Conservation (phyloP, 2,113 vertebrate species). For the Colius striatus region DNA sequence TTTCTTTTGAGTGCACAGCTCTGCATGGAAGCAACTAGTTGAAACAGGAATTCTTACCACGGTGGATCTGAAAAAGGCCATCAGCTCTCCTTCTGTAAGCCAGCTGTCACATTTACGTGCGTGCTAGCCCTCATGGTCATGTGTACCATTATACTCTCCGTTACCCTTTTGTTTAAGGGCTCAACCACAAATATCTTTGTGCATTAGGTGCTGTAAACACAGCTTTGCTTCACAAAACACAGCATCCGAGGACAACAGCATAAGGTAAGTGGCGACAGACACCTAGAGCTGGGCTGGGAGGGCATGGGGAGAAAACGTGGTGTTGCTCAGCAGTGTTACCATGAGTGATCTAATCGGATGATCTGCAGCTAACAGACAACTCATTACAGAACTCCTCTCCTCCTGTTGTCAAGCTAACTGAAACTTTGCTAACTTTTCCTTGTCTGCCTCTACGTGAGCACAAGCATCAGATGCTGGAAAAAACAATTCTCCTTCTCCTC, state of each 20-base stretch:
- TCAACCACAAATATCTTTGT: neutral
- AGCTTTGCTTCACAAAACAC: neutral
- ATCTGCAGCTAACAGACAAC: neutral
- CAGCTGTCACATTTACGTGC: neutral
- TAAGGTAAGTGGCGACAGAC: neutral
- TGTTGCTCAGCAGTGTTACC: neutral
- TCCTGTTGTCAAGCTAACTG: neutral
- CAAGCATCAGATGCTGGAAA: neutral
- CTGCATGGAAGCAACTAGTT: neutral
- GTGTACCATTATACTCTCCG: neutral
- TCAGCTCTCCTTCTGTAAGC: neutral
- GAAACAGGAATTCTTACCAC: neutral
- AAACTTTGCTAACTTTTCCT: neutral
- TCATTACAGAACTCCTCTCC: neutral
- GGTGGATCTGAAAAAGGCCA: neutral
- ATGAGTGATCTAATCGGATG: neutral
- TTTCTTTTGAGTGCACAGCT: neutral
- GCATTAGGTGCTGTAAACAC: neutral
- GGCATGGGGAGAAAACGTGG: fast-evolving
- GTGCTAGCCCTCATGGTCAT: neutral
- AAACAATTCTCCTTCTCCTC: neutral
- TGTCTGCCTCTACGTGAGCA: neutral
- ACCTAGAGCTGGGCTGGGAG: neutral
- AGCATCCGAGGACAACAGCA: neutral
- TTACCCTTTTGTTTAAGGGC: neutral